Conservation (phyloP, 1,140 invertebrate species). For the Zaprionus ghesquierei region DNA sequence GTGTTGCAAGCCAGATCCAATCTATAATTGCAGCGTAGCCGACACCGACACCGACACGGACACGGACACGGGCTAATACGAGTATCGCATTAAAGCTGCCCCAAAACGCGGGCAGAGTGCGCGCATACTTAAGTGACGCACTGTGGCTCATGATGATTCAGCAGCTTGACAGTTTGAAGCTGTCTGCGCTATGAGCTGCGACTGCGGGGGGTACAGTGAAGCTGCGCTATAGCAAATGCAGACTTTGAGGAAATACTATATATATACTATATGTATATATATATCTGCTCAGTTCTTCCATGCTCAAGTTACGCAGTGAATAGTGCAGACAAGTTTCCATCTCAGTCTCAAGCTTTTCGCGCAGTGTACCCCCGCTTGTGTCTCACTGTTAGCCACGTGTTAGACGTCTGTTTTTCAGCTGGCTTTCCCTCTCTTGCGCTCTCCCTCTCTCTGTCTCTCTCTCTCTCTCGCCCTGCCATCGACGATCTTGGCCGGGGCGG, state of each 20-base stretch:
- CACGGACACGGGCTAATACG: background rate
- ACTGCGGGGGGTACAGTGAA: background rate
- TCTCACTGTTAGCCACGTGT: constrained; percentile 10
- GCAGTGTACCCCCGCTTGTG: constrained; percentile 4
- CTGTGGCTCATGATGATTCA: background rate
- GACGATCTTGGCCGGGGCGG: constrained; percentile 12
- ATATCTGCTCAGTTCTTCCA: no score
- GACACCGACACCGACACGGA: background rate
- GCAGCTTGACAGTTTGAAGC: background rate
- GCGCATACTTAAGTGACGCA: background rate
- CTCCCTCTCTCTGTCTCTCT: background rate
- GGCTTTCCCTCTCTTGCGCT: constrained; percentile 4
- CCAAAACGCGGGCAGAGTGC: background rate
- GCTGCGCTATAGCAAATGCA: no score
- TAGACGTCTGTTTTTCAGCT: constrained; percentile 7
- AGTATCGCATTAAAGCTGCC: background rate
- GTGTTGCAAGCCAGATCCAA: constrained; percentile 20
- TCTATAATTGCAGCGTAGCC: constrained; percentile 6
- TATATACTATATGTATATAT: no score
- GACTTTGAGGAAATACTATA: no score
- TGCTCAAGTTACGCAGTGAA: no score
- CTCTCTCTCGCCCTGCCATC: constrained; percentile 8
- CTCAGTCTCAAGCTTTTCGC: no score
- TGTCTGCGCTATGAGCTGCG: background rate
- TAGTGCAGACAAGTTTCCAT: no score